These are phyloP conservation scores for Cavia aperea DNA, from an alignment of 2,113 vertebrate species.

Conservation along the genomic window DNA sequence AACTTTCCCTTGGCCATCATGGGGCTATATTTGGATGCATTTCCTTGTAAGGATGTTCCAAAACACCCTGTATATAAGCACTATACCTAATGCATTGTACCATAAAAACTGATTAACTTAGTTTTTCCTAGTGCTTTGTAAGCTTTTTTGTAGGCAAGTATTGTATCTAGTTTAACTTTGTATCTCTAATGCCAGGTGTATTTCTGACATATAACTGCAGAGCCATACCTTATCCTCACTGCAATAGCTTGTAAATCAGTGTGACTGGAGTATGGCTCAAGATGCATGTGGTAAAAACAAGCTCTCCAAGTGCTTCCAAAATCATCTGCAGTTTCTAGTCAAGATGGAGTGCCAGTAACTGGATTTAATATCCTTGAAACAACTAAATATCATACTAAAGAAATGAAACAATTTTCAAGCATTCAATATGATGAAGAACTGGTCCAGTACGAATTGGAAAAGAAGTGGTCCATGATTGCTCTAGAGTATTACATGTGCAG, in stretches of 20 bases:
- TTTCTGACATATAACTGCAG: background rate
- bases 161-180: background rate
- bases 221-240: background rate
- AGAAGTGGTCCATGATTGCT: background rate
- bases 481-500: background rate
- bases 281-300: background rate
- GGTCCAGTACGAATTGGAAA: background rate
- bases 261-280: background rate
- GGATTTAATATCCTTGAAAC: constrained; percentile 22
- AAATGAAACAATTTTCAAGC: background rate
- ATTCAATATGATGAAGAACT: background rate
- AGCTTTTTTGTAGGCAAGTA: background rate
- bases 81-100: background rate
- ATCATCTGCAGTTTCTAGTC: background rate
- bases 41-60: background rate
- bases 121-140: background rate
- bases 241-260: background rate
- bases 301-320: background rate
- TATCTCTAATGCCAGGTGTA: background rate
- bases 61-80: background rate
- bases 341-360: constrained; percentile 9
- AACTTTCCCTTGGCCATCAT: background rate
- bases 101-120: background rate
- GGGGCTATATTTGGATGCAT: constrained; percentile 4
- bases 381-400: background rate